Evolutionary conservation across 2,888 invertebrate genomes (phyloP), one percentile per base, ranked within the genome.

Genomic region (Apocheima hispidaria): DNA sequence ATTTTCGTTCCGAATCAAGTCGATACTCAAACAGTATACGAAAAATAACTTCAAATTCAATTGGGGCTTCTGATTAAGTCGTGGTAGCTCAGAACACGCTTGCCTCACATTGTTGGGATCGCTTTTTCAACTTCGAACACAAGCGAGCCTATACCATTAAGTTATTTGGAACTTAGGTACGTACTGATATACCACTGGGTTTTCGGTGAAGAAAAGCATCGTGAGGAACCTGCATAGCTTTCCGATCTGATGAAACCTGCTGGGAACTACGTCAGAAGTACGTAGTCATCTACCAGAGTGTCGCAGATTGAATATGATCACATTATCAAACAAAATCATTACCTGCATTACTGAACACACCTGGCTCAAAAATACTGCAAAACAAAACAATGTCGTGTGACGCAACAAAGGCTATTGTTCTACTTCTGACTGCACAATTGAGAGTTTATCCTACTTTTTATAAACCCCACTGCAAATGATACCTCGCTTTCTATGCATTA

Each of bases 331-430:
- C 26, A 46, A 46, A 18, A 30, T 18, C 30, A 30, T 30, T 18
- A 30, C n/a, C n/a, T n/a, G n/a, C 16, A 18, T 28, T 23, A 7
- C 23, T 23, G 7, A 14, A 44, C 16, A 52, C 68, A 68, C 66
- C 70, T 68, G 70, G 60, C 46, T 20, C 21, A 21, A 48, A 48
- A 67, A 65, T 58, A 65, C 65, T 61, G 63, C 61, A 70, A 63
- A 33, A n/a, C 40, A 41, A 43, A 14, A 66, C 63, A 60, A 53
- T 46, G 40, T 51, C 6, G 35, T 46, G 57, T 75, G 73, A 75
- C 70, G 67, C 74, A 86, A 86, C 85, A 87, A 86, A 81, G 69
- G 55, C 69, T 53, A 84, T 84, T 83, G 82, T 83, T 79, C 66
- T 36, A 60, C 26, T 16, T 46, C 65, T 61, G 54, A 70, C 66